Evolutionary conservation across 2,888 invertebrate genomes (phyloP).

Genomic region (Capitulum mitella): DNA sequence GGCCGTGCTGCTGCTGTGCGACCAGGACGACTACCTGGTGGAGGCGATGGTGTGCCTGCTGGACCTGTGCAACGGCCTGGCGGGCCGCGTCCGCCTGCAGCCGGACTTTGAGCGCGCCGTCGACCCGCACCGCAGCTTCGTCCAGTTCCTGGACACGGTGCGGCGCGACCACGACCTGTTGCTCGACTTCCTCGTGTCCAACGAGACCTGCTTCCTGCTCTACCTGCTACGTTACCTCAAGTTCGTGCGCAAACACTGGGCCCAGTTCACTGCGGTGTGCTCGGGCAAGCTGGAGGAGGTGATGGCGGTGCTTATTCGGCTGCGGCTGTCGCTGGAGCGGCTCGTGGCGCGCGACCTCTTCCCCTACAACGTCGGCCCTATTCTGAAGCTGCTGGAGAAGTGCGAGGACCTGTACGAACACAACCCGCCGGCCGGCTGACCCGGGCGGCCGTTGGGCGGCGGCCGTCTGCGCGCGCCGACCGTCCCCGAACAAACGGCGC

Average conservation of each 20-base stretch:
- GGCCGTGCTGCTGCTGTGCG: slow-evolving; percentile 76
- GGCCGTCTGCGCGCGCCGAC: not conserved
- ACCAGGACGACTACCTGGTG: slow-evolving; percentile 83
- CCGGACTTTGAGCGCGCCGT: slow-evolving; percentile 57
- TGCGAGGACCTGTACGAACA: slow-evolving; percentile 31
- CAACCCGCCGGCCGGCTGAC: not conserved
- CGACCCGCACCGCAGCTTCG: slow-evolving; percentile 77
- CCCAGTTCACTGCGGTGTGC: slow-evolving; percentile 70
- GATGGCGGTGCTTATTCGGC: slow-evolving; percentile 71
- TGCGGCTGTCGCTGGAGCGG: slow-evolving; percentile 71
- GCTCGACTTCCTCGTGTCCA: slow-evolving; percentile 78
- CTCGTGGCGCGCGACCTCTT: slow-evolving; percentile 74
- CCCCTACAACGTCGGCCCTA: slow-evolving; percentile 84
- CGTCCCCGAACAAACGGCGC: not conserved
- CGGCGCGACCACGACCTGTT: slow-evolving; percentile 72
- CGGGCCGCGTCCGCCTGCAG: not conserved
- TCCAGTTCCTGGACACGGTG: slow-evolving; percentile 75
- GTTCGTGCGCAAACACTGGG: slow-evolving; percentile 73
- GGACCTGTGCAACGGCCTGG: slow-evolving; percentile 74
- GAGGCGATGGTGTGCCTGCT: slow-evolving; percentile 87
- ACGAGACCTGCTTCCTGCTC: slow-evolving; percentile 80
- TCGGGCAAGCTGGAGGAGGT: slow-evolving; percentile 63
- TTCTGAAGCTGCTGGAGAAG: slow-evolving; percentile 64
- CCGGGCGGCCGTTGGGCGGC: no score
- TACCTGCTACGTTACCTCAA: slow-evolving; percentile 77